Conservation (phyloP, 1,140 invertebrate genomes). For the Harlomillsia oculata region DNA sequence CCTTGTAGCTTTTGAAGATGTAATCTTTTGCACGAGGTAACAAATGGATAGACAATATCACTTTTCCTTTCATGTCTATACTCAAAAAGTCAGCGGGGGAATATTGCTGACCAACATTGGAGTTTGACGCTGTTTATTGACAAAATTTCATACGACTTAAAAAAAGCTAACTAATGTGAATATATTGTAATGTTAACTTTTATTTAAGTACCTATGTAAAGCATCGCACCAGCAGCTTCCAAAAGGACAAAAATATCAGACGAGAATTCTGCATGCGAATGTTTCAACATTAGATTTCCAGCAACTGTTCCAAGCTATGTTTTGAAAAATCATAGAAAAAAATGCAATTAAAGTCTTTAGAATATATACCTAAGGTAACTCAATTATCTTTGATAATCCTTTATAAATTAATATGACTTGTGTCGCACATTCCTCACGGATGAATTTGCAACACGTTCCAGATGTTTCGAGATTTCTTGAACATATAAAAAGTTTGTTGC, state of each 20-base stretch:
- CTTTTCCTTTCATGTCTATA: background rate
- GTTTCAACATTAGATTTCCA: slow-evolving; percentile 47
- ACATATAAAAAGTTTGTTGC: slow-evolving; percentile 46
- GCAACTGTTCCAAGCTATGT: slow-evolving; percentile 37
- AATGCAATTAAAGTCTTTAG: background rate
- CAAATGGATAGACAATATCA: background rate
- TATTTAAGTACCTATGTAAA: slow-evolving; percentile 39
- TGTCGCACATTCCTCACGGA: slow-evolving; percentile 56
- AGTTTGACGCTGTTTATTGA: background rate
- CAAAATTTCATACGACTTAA: too few species aligned
- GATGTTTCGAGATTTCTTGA: slow-evolving; percentile 50
- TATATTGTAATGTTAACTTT: background rate
- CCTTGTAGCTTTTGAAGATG: slow-evolving; percentile 38
- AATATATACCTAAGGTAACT: too few species aligned
- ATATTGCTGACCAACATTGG: background rate
- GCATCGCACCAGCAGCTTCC: slow-evolving; percentile 39
- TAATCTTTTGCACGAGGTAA: background rate
- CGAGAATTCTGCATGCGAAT: slow-evolving; percentile 43
- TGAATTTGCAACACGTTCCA: slow-evolving; percentile 60
- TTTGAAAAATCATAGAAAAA: background rate
- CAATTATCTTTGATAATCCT: background rate
- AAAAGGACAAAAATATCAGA: slow-evolving; percentile 45
- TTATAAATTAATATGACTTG: slow-evolving; percentile 28
- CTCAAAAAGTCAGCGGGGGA: background rate
- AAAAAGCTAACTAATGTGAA: background rate